These are phyloP conservation scores for Eupithecia vulgata DNA, from an alignment of 2,888 invertebrate species.

Conservation along the genomic window DNA sequence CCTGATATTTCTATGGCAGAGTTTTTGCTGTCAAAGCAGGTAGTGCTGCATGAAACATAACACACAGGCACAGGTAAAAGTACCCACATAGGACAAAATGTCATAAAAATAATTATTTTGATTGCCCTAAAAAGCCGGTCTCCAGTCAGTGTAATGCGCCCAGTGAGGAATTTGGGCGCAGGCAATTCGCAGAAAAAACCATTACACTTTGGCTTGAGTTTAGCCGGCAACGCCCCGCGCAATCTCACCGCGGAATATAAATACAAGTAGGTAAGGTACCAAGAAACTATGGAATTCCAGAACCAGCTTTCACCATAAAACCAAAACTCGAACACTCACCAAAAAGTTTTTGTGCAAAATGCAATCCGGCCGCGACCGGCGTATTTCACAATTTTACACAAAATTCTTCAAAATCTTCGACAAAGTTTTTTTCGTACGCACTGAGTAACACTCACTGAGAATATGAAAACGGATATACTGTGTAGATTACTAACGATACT, in stretches of 20 bases:
- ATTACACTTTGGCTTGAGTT: conserved; percentile 57
- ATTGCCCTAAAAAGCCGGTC: conserved; percentile 18
- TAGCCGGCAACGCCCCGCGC: conserved; percentile 58
- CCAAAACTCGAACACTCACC: conserved; percentile 66
- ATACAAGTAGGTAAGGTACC: conserved; percentile 35
- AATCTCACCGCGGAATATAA: conserved; percentile 38
- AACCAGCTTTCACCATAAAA: conserved; percentile 33
- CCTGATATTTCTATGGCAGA: background rate
- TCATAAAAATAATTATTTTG: conserved; percentile 9
- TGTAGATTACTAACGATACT: conserved; percentile 82
- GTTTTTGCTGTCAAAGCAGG: background rate
- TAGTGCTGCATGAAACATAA: conserved; percentile 15
- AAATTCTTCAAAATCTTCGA: conserved; percentile 84
- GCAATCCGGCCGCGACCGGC: conserved; percentile 79
- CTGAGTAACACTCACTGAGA: conserved; percentile 84
- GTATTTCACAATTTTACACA: conserved; percentile 83
- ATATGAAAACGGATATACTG: conserved; percentile 82
- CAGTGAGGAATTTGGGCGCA: conserved; percentile 61
- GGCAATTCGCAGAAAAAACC: conserved; percentile 71
- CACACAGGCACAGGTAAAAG: conserved; percentile 12
- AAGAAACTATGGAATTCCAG: conserved; percentile 36
- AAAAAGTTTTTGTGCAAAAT: conserved; percentile 79
- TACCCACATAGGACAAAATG: conserved; percentile 23
- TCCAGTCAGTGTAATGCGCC: conserved; percentile 46
- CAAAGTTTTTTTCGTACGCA: conserved; percentile 85